These are phyloP conservation scores for Orthonevra nobilis DNA, from an alignment of 2,888 invertebrate genomes.

Conservation along the genomic window DNA sequence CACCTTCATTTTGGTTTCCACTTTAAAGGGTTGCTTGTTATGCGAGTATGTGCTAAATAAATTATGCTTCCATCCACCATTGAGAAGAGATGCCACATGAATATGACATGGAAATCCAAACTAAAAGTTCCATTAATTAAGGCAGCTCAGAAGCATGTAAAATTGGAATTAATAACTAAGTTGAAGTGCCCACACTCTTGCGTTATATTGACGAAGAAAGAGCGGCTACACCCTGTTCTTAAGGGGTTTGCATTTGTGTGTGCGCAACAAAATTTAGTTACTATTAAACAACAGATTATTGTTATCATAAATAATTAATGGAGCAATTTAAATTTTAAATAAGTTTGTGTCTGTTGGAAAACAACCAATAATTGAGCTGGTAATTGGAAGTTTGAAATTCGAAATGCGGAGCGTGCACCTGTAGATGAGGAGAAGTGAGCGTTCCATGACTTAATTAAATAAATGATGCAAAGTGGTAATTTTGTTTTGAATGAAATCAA, in stretches of 20 bases:
- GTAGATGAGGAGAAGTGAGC: background rate
- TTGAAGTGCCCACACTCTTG: constrained; percentile 38
- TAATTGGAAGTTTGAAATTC: constrained; percentile 43
- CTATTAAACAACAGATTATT: constrained; percentile 61
- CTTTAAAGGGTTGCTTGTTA: constrained; percentile 41
- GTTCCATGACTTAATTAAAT: no score
- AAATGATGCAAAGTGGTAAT: no score
- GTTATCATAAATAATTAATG: constrained; percentile 67
- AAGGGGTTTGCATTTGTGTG: background rate
- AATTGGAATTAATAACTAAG: constrained; percentile 67
- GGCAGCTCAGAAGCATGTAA: constrained; percentile 64
- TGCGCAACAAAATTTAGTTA: constrained; percentile 46
- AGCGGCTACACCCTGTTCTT: background rate
- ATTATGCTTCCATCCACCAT: constrained; percentile 41
- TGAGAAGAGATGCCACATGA: constrained; percentile 52
- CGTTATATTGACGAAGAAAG: background rate
- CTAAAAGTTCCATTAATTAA: constrained; percentile 70
- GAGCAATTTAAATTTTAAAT: constrained; percentile 68
- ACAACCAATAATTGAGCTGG: constrained; percentile 33
- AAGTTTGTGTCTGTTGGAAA: constrained; percentile 52
- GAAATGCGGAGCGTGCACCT: constrained; percentile 12
- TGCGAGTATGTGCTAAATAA: constrained; percentile 60
- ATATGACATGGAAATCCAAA: constrained; percentile 60
- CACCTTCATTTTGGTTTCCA: constrained; percentile 46
- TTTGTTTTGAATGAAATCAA: no score